Evolutionary conservation across 2,888 invertebrate species (phyloP), one percentile per base, ranked within the genome.

Genomic region (Diadegma fenestrale): DNA sequence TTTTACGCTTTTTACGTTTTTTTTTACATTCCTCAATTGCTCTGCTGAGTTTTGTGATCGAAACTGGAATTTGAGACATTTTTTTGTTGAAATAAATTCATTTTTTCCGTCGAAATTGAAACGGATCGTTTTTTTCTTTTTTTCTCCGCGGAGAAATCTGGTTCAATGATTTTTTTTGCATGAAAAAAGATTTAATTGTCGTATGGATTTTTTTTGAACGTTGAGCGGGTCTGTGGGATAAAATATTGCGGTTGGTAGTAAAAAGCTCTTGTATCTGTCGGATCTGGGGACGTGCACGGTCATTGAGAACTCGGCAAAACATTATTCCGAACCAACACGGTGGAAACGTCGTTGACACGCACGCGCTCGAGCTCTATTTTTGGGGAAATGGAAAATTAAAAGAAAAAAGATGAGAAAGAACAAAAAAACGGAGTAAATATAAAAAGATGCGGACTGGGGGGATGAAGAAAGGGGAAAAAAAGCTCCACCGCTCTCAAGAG

Each of bases 291-390:
- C 64, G n/a, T 43, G 68, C 12, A 45, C 17, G 26, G 22, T 68
- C 68, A n/a, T 45, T 19, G 19, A 37, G 61, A 58, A n/a, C 61
- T 58, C 33, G 54, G 33, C 41, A 63, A 63, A 69, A 73, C 61
- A 61, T 71, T 84, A 72, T 84, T 84, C 68, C 54, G 48, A 75
- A 71, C 63, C 72, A 58, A 45, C 63, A 48, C 41, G 66, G 30
- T 61, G 58, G 54, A 81, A 71, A 17, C 75, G 66, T 76, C 72
- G 66, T 80, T 68, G 84, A 80, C 80, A 75, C 61, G 71, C 43
- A 30, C 71, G 71, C 48, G 61, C 37, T 26, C 26, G 33, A 30
- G 43, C 63, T 73, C 81, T 82, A 76, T 79, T 85, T 85, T 85
- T 37, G 79, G 82, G 61, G 22, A 61, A 79, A 64, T 41, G 45